Conservation (phyloP, 2,888 invertebrate species). For the Hirudinaria manillensis region DNA sequence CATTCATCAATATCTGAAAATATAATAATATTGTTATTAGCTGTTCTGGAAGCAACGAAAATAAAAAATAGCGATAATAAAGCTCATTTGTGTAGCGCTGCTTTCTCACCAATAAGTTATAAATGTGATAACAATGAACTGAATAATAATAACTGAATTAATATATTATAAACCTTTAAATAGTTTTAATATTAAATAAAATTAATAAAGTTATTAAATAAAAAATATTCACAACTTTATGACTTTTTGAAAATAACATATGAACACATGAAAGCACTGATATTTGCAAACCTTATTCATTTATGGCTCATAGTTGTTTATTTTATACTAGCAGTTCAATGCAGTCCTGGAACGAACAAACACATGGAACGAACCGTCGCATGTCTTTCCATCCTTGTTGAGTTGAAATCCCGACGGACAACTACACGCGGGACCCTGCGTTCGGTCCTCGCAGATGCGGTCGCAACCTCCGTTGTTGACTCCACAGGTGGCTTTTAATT, state of each 20-base stretch:
- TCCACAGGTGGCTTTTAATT: conserved; percentile 48
- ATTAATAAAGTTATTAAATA: background rate
- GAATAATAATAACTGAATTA: background rate
- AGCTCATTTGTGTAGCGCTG: too few species aligned
- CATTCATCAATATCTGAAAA: conserved; percentile 50
- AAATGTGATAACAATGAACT: too few species aligned
- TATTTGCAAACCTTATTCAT: too few species aligned
- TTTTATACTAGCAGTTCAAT: too few species aligned
- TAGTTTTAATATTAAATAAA: background rate
- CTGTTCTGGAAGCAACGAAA: background rate
- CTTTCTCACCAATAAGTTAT: too few species aligned
- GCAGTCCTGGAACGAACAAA: too few species aligned
- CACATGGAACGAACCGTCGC: conserved; percentile 47
- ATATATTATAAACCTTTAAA: background rate
- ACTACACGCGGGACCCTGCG: conserved; percentile 47
- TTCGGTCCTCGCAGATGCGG: conserved; percentile 48
- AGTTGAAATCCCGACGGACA: conserved; percentile 51
- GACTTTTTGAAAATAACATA: too few species aligned
- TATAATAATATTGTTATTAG: background rate
- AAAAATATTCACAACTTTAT: too few species aligned
- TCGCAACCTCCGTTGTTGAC: conserved; percentile 54
- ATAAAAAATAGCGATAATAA: too few species aligned
- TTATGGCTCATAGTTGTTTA: too few species aligned
- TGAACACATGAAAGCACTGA: too few species aligned
- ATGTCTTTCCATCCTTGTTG: conserved; percentile 50